Evolutionary conservation across 2,113 vertebrate genomes (phyloP).

Genomic region (Symphodus melops): DNA sequence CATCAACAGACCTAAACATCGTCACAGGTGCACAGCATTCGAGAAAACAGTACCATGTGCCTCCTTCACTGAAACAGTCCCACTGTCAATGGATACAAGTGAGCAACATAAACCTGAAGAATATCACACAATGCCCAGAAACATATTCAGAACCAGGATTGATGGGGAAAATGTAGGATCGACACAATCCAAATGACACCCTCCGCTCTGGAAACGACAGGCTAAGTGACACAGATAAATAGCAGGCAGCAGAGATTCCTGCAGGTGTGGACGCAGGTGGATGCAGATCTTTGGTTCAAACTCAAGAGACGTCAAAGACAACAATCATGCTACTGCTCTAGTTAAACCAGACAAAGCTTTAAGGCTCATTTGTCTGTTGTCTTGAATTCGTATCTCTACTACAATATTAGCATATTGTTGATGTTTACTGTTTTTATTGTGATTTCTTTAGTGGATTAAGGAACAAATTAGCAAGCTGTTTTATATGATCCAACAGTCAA

Average conservation of each 20-base stretch:
- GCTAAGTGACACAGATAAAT: conserved; percentile 21
- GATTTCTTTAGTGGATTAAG: conserved; percentile 10
- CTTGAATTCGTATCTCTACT: neutral
- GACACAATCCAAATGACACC: conserved; percentile 27
- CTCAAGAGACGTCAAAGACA: neutral
- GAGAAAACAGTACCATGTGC: neutral
- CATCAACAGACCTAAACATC: neutral
- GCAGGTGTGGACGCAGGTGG: conserved; percentile 29
- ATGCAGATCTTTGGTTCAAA: neutral
- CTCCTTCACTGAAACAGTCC: neutral
- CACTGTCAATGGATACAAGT: neutral
- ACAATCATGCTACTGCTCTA: neutral
- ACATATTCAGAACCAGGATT: conserved; percentile 7
- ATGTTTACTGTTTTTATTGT: neutral
- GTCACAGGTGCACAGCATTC: neutral
- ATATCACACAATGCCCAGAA: conserved; percentile 5
- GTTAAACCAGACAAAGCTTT: neutral
- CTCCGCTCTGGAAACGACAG: conserved; percentile 4
- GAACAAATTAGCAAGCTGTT: conserved; percentile 1
- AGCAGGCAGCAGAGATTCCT: neutral
- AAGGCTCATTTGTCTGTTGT: neutral
- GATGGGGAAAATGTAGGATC: conserved; percentile 1
- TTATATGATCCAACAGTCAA: conserved; percentile 13
- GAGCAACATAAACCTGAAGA: neutral
- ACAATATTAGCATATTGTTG: neutral